Percentiles rank a stretch among this genome's conserved stretches.
phyloP scores from a whole-genome alignment of 2,113 vertebrate genomes.

The Thamnophis sirtalis region DNA sequence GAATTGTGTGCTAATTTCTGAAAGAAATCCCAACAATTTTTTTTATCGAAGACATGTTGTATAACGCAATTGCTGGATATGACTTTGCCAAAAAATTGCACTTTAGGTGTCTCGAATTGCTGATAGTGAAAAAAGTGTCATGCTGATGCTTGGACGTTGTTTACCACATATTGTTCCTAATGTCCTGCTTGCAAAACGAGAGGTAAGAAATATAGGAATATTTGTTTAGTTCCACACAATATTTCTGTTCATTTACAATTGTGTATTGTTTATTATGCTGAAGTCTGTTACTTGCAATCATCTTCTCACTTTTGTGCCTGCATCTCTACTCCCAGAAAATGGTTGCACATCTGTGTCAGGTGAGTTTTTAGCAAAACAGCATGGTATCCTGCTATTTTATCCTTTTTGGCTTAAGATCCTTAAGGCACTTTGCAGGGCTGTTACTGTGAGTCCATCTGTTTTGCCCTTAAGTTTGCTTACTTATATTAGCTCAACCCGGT shows the following conservation, averaged over 20 bases:
- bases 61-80: not conserved
- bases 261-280: slow-evolving; percentile 59
- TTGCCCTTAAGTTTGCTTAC: slow-evolving; percentile 34
- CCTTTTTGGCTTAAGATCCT: slow-evolving; percentile 61
- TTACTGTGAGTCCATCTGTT: slow-evolving; percentile 71
- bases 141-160: slow-evolving; percentile 97
- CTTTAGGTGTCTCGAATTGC: slow-evolving; percentile 93
- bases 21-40: not conserved
- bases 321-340: slow-evolving; percentile 96
- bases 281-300: slow-evolving; percentile 83
- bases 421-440: slow-evolving; percentile 61
- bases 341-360: slow-evolving; percentile 97
- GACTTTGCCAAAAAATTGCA: slow-evolving; percentile 3
- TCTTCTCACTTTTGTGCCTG: slow-evolving; percentile 93
- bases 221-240: slow-evolving; percentile 1
- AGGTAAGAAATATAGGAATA: slow-evolving; percentile 75
- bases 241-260: slow-evolving; percentile 54
- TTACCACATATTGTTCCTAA: slow-evolving; percentile 98
- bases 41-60: not conserved
- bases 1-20: not conserved
- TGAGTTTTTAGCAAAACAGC: slow-evolving; percentile 85
- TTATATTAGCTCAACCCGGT: slow-evolving; percentile 23
- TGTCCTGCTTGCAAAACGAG: slow-evolving; percentile 94
- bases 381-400: slow-evolving; percentile 64
- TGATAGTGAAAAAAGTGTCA: slow-evolving; percentile 92